A percentile compares a stretch with the other conserved stretches of the same genome.
These are phyloP conservation scores for Paramormyrops kingsleyae DNA, from an alignment of 2,113 vertebrate genomes.

Conservation along the genomic window DNA sequence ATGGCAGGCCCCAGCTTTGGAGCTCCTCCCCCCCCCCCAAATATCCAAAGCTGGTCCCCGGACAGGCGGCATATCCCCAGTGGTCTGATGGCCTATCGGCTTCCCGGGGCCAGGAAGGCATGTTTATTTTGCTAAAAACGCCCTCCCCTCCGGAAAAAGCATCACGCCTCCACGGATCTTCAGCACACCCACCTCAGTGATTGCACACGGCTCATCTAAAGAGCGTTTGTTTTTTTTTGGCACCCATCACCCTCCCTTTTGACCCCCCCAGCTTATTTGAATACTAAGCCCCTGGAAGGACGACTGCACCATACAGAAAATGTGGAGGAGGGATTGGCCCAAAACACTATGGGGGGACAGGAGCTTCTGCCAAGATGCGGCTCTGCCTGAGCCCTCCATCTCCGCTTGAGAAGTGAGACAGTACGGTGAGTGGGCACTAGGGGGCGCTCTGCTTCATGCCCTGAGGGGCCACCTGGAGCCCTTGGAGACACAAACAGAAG, in stretches of 20 bases:
- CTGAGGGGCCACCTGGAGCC: not conserved
- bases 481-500: not conserved
- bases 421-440: not conserved
- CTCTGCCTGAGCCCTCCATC: not conserved
- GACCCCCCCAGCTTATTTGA: not conserved
- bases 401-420: not conserved
- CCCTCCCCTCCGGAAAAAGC: not conserved
- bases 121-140: conserved; percentile 11
- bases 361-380: not conserved
- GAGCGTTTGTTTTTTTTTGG: not conserved
- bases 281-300: not conserved
- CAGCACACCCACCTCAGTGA: not conserved
- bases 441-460: not conserved
- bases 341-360: not conserved
- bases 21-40: not conserved
- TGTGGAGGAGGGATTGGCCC: not conserved
- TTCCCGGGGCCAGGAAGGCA: not conserved
- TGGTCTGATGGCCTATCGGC: conserved; percentile 14
- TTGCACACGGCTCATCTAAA: not conserved
- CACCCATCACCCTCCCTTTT: not conserved
- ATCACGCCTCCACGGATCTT: not conserved
- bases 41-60: conserved; percentile 10
- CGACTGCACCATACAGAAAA: not conserved
- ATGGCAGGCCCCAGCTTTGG: not conserved
- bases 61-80: conserved; percentile 21